Conservation (phyloP, 2,797 vertebrate species). For the Sandelia bainsii region DNA sequence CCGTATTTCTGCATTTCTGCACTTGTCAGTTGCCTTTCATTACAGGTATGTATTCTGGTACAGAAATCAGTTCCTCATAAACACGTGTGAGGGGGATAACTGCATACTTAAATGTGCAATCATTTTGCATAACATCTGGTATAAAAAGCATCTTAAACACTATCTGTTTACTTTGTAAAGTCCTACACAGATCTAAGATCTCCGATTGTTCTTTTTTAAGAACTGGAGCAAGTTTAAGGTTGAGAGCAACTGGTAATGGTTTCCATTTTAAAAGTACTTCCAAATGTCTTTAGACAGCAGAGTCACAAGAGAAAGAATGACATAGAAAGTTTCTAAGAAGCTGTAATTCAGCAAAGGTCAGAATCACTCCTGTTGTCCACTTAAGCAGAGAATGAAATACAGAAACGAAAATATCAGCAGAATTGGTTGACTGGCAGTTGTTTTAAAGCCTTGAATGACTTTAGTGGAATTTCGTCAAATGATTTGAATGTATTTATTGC, state of each 20-base stretch:
- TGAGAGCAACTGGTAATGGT: neutral
- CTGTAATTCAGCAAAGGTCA: slow-evolving; percentile 56
- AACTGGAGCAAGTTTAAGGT: neutral
- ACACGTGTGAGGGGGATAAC: slow-evolving; percentile 8
- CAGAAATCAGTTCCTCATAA: slow-evolving; percentile 37
- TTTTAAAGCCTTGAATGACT: slow-evolving; percentile 18
- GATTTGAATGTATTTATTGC: slow-evolving; percentile 12
- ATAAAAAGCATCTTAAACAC: slow-evolving; percentile 40
- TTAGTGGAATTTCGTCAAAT: slow-evolving; percentile 29
- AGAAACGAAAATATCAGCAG: slow-evolving; percentile 42
- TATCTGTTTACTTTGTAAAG: slow-evolving; percentile 23
- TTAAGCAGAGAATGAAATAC: slow-evolving; percentile 34
- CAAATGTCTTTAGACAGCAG: neutral
- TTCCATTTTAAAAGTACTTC: slow-evolving; percentile 10
- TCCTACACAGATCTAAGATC: neutral
- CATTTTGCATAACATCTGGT: slow-evolving; percentile 19
- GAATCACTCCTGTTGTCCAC: slow-evolving; percentile 36
- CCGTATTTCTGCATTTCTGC: slow-evolving; percentile 28
- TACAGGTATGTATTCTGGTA: slow-evolving; percentile 45
- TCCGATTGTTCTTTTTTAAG: neutral
- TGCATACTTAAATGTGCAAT: slow-evolving; percentile 40
- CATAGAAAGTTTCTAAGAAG: slow-evolving; percentile 17
- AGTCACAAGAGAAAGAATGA: neutral
- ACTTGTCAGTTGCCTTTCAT: slow-evolving; percentile 53
- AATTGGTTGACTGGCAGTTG: slow-evolving; percentile 13